phyloP scores from a whole-genome alignment of 2,888 invertebrate species.

The Stenodema calcarata region DNA sequence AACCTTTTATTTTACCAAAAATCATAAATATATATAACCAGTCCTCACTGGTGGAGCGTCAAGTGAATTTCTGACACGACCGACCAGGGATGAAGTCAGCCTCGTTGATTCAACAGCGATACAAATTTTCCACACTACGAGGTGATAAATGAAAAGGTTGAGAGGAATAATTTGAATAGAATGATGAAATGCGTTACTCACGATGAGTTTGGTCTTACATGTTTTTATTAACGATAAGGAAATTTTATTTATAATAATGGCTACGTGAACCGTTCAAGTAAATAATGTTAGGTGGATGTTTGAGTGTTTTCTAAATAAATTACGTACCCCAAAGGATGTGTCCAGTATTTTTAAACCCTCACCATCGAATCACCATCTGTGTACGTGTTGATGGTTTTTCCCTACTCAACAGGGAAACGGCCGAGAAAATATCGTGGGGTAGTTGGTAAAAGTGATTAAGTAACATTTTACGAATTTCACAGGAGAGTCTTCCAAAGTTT shows the following conservation, averaged over 20 bases:
- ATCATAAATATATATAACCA: background rate
- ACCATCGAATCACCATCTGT: too few relatives aligned
- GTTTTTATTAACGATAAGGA: background rate
- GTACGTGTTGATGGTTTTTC: too few relatives aligned
- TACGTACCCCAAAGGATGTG: constrained; percentile 32
- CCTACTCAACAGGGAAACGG: too few relatives aligned
- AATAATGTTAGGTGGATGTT: constrained; percentile 28
- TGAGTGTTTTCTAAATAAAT: constrained; percentile 35
- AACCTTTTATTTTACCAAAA: background rate
- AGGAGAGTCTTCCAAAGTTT: too few relatives aligned
- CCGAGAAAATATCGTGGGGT: too few relatives aligned
- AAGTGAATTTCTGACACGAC: background rate
- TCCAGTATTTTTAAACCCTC: background rate
- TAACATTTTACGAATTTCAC: too few relatives aligned
- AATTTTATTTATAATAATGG: background rate
- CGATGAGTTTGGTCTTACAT: background rate
- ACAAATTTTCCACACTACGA: background rate
- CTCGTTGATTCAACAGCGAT: background rate
- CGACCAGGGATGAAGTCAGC: background rate
- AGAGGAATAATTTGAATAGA: background rate
- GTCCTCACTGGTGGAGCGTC: background rate
- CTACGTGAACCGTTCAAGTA: constrained; percentile 33
- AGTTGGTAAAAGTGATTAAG: too few relatives aligned
- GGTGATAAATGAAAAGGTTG: background rate
- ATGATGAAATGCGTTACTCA: background rate